A percentile compares a stretch with the other conserved stretches of the same genome.
phyloP scores from a whole-genome alignment of 2,888 invertebrate species.

The Trissolcus japonicus region DNA sequence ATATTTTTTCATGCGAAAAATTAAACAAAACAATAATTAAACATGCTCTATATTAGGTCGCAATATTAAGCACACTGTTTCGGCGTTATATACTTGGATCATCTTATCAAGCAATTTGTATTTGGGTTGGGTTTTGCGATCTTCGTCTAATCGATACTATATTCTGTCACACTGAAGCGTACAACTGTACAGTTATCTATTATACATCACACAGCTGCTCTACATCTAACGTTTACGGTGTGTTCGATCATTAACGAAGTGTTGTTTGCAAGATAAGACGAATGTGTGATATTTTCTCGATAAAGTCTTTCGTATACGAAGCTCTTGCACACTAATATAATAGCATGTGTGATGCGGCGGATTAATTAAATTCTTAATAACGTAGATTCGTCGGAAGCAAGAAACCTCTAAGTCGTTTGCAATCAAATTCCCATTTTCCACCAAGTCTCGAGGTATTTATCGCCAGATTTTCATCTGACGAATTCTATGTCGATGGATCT shows the following conservation, averaged over 20 bases:
- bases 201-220: slow-evolving; percentile 13
- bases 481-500: too few relatives aligned
- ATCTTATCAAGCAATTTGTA: too few relatives aligned
- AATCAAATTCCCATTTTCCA: neutral
- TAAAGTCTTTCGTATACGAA: slow-evolving; percentile 6
- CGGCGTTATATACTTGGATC: too few relatives aligned
- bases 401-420: slow-evolving; percentile 1
- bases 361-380: slow-evolving; percentile 28
- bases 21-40: too few relatives aligned
- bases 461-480: too few relatives aligned
- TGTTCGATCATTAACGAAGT: slow-evolving; percentile 22
- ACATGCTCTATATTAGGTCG: too few relatives aligned
- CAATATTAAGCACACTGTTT: too few relatives aligned
- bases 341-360: slow-evolving; percentile 15
- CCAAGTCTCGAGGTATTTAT: too few relatives aligned
- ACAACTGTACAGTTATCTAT: slow-evolving; percentile 23
- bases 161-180: slow-evolving; percentile 19
- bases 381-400: neutral
- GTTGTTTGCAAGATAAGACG: slow-evolving; percentile 10
- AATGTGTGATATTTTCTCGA: slow-evolving; percentile 3
- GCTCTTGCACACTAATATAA: slow-evolving; percentile 8
- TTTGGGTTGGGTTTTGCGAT: neutral
- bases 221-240: slow-evolving; percentile 25
- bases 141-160: neutral
- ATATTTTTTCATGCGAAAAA: too few relatives aligned